These are phyloP conservation scores for Gonocerus acuteangulatus DNA, from an alignment of 2,888 invertebrate species.

Conservation along the genomic window DNA sequence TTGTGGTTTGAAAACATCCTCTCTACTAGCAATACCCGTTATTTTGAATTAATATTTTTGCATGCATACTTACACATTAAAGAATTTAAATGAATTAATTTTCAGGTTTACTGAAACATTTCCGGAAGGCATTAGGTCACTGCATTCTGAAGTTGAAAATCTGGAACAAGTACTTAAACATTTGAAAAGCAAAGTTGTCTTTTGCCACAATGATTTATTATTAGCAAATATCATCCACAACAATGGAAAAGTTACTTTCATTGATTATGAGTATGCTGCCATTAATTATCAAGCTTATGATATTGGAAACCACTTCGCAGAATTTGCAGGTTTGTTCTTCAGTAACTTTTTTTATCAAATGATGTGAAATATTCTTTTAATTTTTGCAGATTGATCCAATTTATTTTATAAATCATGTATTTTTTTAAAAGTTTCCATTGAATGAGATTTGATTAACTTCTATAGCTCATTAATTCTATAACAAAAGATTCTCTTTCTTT, in stretches of 20 bases:
- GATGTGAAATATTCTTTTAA: background rate
- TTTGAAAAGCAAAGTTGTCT: conserved; percentile 71
- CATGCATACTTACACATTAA: too few relatives aligned
- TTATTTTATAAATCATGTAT: background rate
- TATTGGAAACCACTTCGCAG: conserved; percentile 96
- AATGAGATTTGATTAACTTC: too few relatives aligned
- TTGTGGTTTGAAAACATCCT: too few relatives aligned
- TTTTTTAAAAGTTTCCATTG: too few relatives aligned
- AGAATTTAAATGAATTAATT: too few relatives aligned
- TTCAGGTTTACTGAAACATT: conserved; percentile 63
- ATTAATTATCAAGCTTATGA: conserved; percentile 92
- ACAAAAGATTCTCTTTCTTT: too few relatives aligned
- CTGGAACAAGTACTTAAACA: conserved; percentile 57
- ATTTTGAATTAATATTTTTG: too few relatives aligned
- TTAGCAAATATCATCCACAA: conserved; percentile 89
- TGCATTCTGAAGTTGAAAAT: conserved; percentile 61
- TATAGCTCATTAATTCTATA: too few relatives aligned
- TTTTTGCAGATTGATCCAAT: background rate
- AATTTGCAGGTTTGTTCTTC: conserved; percentile 74
- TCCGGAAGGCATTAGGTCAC: conserved; percentile 48
- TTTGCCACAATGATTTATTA: conserved; percentile 95
- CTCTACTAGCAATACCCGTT: too few relatives aligned
- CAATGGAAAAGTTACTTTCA: conserved; percentile 59
- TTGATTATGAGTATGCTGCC: conserved; percentile 94
- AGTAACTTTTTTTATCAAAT: background rate